Percentiles rank a stretch among this genome's conserved stretches.
Conservation (phyloP, 92 coral and sea anemone genomes). For the Nematostella vectensis region DNA sequence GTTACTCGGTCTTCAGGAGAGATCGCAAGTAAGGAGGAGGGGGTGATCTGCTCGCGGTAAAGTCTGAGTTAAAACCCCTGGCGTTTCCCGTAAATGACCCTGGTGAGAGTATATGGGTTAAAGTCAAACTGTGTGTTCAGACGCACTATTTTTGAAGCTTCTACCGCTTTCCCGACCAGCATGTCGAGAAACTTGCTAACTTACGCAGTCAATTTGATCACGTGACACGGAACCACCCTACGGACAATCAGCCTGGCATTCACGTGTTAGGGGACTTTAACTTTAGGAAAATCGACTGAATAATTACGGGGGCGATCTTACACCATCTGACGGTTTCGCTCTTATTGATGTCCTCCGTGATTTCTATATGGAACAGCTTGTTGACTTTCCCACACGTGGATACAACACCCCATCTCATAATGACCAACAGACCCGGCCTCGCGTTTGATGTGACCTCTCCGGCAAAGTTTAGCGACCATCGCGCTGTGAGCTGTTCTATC, state of each 20-base stretch:
- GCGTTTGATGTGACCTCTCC: neutral
- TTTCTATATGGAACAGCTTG: slow-evolving; percentile 15
- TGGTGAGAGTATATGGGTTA: too few species aligned
- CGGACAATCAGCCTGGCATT: slow-evolving; percentile 14
- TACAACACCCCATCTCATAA: neutral
- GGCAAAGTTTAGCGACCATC: neutral
- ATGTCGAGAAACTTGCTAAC: neutral
- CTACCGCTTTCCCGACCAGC: slow-evolving; percentile 17
- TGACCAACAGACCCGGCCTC: neutral
- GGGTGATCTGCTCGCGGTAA: too few species aligned
- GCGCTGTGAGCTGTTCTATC: slow-evolving; percentile 3
- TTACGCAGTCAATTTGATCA: neutral
- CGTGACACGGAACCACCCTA: neutral
- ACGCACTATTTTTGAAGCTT: slow-evolving; percentile 20
- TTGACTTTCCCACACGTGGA: neutral
- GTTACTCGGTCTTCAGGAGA: too few species aligned
- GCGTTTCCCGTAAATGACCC: too few species aligned
- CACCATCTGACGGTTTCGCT: slow-evolving; percentile 5
- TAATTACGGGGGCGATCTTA: slow-evolving; percentile 5
- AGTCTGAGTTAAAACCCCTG: too few species aligned
- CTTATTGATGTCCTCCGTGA: slow-evolving; percentile 13
- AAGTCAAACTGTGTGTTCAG: too few species aligned
- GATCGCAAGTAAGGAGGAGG: too few species aligned
- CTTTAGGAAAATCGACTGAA: slow-evolving; percentile 20
- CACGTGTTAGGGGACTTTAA: slow-evolving; percentile 26